Evolutionary conservation across 2,797 vertebrate species (phyloP).

Genomic region (Chrysocyon brachyurus): DNA sequence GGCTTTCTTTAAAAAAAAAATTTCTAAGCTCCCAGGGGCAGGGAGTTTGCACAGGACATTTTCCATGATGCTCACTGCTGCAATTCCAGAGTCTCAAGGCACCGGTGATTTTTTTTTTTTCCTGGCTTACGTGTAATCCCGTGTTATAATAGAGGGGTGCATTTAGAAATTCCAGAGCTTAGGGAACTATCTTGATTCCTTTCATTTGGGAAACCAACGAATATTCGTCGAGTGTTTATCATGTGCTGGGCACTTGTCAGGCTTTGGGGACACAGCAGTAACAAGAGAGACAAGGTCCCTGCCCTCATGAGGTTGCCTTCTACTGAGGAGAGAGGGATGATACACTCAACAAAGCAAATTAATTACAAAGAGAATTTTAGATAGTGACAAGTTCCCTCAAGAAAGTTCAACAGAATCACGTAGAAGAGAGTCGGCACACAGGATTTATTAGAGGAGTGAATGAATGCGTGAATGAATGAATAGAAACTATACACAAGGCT

Average conservation of each 20-base stretch:
- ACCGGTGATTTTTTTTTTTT: background rate
- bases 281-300: background rate
- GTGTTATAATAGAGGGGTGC: accelerated
- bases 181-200: background rate
- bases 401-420: background rate
- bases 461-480: background rate
- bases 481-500: background rate
- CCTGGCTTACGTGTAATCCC: accelerated
- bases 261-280: background rate
- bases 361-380: background rate
- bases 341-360: background rate
- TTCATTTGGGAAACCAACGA: background rate
- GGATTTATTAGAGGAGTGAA: background rate
- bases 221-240: background rate
- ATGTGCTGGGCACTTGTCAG: background rate
- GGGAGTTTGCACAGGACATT: background rate
- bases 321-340: background rate
- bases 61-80: no score
- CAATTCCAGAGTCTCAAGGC: background rate
- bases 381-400: background rate
- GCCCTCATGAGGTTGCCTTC: background rate
- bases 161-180: background rate
- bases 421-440: background rate
- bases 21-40: background rate
- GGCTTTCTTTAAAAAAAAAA: background rate